Evolutionary conservation across 2,888 invertebrate genomes (phyloP).

Genomic region (Tineola bisselliella): DNA sequence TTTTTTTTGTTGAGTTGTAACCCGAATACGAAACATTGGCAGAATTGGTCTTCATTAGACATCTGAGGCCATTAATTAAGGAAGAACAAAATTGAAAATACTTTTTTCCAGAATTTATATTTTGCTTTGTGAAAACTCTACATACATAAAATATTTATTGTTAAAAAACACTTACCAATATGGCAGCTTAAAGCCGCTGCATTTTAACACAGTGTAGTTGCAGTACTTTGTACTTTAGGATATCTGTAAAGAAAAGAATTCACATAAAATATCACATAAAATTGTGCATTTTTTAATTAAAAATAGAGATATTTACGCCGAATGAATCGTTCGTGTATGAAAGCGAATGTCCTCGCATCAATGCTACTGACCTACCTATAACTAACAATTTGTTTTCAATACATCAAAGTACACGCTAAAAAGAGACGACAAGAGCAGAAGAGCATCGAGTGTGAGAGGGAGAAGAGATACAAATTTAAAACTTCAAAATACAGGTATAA

Average conservation of each 20-base stretch:
- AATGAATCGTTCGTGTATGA: not conserved
- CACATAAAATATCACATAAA: not conserved
- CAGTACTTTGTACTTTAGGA: slow-evolving; percentile 18
- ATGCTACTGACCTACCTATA: not conserved
- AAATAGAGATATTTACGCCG: not conserved
- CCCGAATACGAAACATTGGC: too few relatives aligned
- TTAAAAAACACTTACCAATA: slow-evolving; percentile 31
- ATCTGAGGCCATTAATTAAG: too few relatives aligned
- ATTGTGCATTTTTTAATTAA: not conserved
- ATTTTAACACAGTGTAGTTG: slow-evolving; percentile 31
- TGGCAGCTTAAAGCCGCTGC: slow-evolving; percentile 65
- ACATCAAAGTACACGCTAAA: not conserved
- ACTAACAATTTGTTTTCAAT: not conserved
- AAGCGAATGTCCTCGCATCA: not conserved
- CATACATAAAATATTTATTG: not conserved
- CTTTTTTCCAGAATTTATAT: too few relatives aligned
- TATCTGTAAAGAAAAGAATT: slow-evolving; percentile 24
- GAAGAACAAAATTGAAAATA: too few relatives aligned
- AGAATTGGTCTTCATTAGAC: too few relatives aligned
- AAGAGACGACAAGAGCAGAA: not conserved
- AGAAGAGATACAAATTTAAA: not conserved
- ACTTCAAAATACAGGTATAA: not conserved
- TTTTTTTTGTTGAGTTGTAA: too few relatives aligned
- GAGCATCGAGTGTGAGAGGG: not conserved
- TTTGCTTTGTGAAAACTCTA: too few relatives aligned